These are phyloP conservation scores for Aspidiotus destructor DNA, from an alignment of 2,888 invertebrate genomes.

Conservation along the genomic window DNA sequence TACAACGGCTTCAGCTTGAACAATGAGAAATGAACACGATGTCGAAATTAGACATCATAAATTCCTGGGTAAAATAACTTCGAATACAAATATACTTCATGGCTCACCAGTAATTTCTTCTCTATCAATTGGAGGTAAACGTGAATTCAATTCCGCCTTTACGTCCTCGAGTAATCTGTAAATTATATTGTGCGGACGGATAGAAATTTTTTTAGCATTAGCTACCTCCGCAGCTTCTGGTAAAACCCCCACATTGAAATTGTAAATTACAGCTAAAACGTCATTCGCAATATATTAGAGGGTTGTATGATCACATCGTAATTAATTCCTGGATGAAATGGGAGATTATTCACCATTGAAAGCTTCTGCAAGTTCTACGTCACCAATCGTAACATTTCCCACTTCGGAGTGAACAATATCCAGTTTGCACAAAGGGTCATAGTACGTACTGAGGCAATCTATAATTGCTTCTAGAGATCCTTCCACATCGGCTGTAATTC, in stretches of 20 bases:
- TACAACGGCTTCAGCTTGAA: conserved; percentile 71
- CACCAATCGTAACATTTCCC: conserved; percentile 71
- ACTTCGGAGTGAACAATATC: conserved; percentile 84
- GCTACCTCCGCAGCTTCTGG: conserved; percentile 47
- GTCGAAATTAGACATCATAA: not conserved
- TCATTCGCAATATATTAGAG: no score
- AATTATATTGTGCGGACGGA: conserved; percentile 76
- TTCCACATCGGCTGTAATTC: conserved; percentile 70
- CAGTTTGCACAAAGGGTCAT: conserved; percentile 61
- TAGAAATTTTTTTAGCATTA: conserved; percentile 46
- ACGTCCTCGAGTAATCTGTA: conserved; percentile 86
- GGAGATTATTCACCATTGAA: conserved; percentile 50
- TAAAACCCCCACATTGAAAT: conserved; percentile 65
- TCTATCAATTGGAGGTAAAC: conserved; percentile 59
- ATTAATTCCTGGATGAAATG: not conserved
- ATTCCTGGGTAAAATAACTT: not conserved
- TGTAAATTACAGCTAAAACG: conserved; percentile 63
- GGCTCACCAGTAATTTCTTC: conserved; percentile 65
- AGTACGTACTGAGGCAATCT: conserved; percentile 79
- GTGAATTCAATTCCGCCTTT: conserved; percentile 61
- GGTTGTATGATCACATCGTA: not conserved
- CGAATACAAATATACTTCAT: no score
- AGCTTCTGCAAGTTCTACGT: conserved; percentile 67
- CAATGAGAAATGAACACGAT: not conserved
- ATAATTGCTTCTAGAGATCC: conserved; percentile 93